Base-by-base conservation (phyloP, 2,113 vertebrate genomes). In the Apodemus sylvaticus region DNA sequence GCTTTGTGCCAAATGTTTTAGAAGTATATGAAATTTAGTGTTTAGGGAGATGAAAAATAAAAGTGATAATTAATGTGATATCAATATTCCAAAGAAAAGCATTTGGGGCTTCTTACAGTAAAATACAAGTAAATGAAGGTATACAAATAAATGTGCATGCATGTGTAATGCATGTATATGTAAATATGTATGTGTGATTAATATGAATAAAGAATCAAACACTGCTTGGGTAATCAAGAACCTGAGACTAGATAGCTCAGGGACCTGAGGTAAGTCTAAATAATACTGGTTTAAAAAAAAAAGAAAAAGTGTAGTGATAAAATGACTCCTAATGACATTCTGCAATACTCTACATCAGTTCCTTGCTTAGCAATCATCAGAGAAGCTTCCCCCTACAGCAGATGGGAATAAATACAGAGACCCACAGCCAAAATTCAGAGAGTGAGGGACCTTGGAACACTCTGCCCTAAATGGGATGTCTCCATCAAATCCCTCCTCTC, bases 81-180 rank as follows among this genome's bases (percentile, higher is more conserved):
- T 36, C 51, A 64, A 95, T 86, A 94, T 68, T 58, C 90, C 36
- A 77, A 95, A 96, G 60, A 94, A 93, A 92, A 91, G 1, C 19
- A 96, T 77, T 89, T 82, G 51, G 76, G 85, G 93, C 36, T 8
- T 66, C 60, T 77, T 93, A 22, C 42, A 88, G 90, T 89, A 86
- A 93, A 94, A 95, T 82, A 29, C 34, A 94, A 96, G 34, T 42
- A 2, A 95, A 88, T 79, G 8, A 48, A 81, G 22, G 36, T 22
- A 91, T 95, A 60, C 70, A 70, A 89, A 96, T 39, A 8, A 94
- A 92, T 73, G 11, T 45, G 29, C 34, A 24, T 42, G n/a, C 22
- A 34, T 45, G 39, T 51, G 42, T 10, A 62, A 31, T 42, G 26
- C 81, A 68, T 73, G 64, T 71, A 19, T 34, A 10, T 73, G 5